Base-by-base conservation (phyloP, 2,888 invertebrate species). In the Eupithecia subumbrata region DNA sequence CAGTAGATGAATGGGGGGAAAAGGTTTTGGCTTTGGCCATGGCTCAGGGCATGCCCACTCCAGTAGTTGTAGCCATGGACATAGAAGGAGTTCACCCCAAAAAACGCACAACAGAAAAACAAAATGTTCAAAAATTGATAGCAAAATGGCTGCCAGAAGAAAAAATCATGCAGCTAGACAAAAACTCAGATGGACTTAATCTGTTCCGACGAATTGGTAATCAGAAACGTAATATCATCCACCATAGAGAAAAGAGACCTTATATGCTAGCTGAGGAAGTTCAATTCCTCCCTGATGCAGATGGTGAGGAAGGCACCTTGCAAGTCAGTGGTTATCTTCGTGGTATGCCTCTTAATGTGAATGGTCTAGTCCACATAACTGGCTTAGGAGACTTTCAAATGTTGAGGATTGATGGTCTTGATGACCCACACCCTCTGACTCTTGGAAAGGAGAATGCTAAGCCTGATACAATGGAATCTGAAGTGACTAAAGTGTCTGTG, bases 331-430 rank as follows among this genome's bases (percentile, higher is more conserved):
- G 99, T 1, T 99, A 97, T 90, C 90, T 99, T 71, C 95, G 98
- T 83, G 98, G 99, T 0, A 96, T 96, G 86, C 95, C 97, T 5
- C 91, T 99, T 72, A 97, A 97, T 87, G 98, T 98, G 0, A 99
- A 99, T 92, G 96, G 97, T 78, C 95, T 99, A 73, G 96, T 99
- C 37, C 98, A 99, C 87, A 96, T 99, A 73, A 97, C 98, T 67
- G 99, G 99, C 0, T 95, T 98, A 85, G 99, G 99, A 12, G 98
- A 99, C 87, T 99, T 97, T 88, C 99, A 99, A 94, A 96, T 99
- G 96, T 94, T 95, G 0, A 96, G 97, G 88, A 97, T 99, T 80
- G 96, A 97, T 89, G 95, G 96, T 0, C 93, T 96, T 1, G 94
- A 95, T 78, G 97, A 98, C 91, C 97, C 97, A 2, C 96, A 96